Evolutionary conservation across 2,113 vertebrate genomes (phyloP).

Genomic region (Mormyrus iriodes): DNA sequence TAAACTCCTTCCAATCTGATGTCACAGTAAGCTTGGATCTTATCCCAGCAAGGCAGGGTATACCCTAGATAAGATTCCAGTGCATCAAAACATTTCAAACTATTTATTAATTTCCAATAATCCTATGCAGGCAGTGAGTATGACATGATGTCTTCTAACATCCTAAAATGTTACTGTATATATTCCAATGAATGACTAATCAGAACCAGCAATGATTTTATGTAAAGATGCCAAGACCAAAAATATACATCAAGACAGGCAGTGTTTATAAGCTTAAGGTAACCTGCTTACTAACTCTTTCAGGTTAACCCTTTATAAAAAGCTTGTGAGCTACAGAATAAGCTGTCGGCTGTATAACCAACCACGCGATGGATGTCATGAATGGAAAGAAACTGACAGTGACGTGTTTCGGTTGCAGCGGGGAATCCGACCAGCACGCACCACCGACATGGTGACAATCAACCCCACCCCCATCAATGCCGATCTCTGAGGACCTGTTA

Average conservation of each 20-base stretch:
- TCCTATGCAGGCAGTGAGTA: neutral
- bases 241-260: neutral
- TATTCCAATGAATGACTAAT: neutral
- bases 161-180: neutral
- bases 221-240: neutral
- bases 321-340: neutral
- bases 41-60: neutral
- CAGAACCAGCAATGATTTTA: neutral
- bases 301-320: neutral
- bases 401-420: neutral
- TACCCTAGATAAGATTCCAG: neutral
- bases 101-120: neutral
- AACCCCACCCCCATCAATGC: neutral
- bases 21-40: neutral
- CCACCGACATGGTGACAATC: neutral
- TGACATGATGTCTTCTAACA: neutral
- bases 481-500: neutral
- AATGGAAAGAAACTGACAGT: neutral
- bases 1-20: neutral
- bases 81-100: neutral
- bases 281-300: neutral
- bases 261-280: neutral
- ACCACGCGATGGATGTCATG: too few species aligned
- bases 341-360: neutral
- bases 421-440: neutral